A percentile compares a stretch with the other conserved stretches of the same genome.
These are phyloP conservation scores for Siphlonurus alternatus DNA, from an alignment of 2,888 invertebrate genomes.

Conservation along the genomic window DNA sequence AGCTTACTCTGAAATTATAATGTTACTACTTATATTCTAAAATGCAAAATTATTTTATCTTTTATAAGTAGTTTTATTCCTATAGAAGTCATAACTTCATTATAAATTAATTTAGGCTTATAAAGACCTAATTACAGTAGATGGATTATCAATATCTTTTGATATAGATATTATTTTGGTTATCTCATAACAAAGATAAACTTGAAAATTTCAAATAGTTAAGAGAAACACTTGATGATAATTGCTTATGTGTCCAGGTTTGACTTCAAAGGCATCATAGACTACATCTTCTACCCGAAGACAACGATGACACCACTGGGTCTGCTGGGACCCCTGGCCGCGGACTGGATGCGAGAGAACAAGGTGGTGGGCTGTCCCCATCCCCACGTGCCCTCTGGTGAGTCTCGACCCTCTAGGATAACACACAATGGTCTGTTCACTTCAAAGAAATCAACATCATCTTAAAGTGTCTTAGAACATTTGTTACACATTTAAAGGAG, in stretches of 20 bases:
- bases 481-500: too few relatives aligned
- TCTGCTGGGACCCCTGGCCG: constrained; percentile 82
- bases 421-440: constrained; percentile 17
- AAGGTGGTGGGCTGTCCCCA: constrained; percentile 97
- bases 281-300: constrained; percentile 97
- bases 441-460: too few relatives aligned
- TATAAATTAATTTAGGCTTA: too few relatives aligned
- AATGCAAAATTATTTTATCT: too few relatives aligned
- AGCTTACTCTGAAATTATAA: too few relatives aligned
- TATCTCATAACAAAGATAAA: not conserved
- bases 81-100: too few relatives aligned
- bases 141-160: too few relatives aligned
- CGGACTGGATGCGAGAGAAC: constrained; percentile 86
- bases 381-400: constrained; percentile 86
- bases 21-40: too few relatives aligned
- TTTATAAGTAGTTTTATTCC: too few relatives aligned
- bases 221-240: constrained; percentile 5
- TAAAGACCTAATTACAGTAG: too few relatives aligned
- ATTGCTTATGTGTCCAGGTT: constrained; percentile 44
- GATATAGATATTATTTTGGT: too few relatives aligned
- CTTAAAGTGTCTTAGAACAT: too few relatives aligned
- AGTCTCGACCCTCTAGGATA: constrained; percentile 12
- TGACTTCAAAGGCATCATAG: constrained; percentile 99
- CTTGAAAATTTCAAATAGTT: not conserved
- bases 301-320: constrained; percentile 91